These are phyloP conservation scores for Zygaena filipendulae DNA, from an alignment of 2,888 invertebrate genomes.

Conservation along the genomic window DNA sequence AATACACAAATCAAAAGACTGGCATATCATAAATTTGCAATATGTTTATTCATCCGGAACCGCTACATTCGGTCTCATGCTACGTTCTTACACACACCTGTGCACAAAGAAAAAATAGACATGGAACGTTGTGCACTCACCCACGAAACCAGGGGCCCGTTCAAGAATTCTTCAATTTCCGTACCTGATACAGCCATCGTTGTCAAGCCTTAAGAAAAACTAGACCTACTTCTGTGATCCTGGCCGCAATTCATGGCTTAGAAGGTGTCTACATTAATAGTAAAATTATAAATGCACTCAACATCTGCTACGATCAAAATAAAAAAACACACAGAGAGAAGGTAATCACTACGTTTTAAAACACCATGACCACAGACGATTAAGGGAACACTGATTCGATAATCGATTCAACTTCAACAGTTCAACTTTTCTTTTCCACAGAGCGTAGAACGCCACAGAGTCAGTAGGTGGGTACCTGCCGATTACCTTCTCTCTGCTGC, in stretches of 20 bases:
- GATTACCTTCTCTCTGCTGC: too few relatives aligned
- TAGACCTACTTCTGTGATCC: conserved; percentile 35
- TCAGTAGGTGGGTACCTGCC: too few relatives aligned
- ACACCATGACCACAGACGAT: conserved; percentile 25
- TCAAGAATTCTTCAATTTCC: conserved; percentile 86
- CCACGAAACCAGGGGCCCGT: conserved; percentile 88
- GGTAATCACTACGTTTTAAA: conserved; percentile 17
- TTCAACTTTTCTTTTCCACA: too few relatives aligned
- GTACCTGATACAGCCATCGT: conserved; percentile 73
- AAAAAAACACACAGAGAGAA: conserved; percentile 26
- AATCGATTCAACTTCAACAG: too few relatives aligned
- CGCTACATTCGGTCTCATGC: too few relatives aligned
- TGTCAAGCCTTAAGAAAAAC: conserved; percentile 44
- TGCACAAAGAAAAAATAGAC: conserved; percentile 9
- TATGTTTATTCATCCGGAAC: too few relatives aligned
- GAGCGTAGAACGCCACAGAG: too few relatives aligned
- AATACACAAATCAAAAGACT: too few relatives aligned
- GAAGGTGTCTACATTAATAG: conserved; percentile 27
- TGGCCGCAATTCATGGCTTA: conserved; percentile 44
- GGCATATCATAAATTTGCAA: too few relatives aligned
- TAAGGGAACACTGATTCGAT: too few relatives aligned
- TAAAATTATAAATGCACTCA: conserved; percentile 29
- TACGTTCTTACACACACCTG: conserved; percentile 1
- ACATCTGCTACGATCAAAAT: conserved; percentile 45
- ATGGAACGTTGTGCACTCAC: conserved; percentile 62